phyloP scores from a whole-genome alignment of 2,888 invertebrate genomes.

The Andrena praecox region DNA sequence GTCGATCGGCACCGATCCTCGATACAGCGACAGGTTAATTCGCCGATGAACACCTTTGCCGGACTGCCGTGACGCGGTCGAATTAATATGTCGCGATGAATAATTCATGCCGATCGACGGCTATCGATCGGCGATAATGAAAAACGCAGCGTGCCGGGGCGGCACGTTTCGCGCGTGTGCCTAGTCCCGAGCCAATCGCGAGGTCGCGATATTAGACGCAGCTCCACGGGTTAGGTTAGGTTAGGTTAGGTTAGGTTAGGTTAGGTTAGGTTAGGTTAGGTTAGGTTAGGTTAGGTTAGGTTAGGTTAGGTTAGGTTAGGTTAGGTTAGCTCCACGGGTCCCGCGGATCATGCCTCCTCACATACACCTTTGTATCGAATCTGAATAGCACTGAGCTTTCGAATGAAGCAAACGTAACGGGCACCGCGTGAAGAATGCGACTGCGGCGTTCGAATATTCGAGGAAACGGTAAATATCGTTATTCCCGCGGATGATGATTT shows the following conservation, averaged over 20 bases:
- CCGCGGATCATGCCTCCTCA: constrained; percentile 15
- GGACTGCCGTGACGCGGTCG: constrained; percentile 63
- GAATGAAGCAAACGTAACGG: constrained; percentile 50
- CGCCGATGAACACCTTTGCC: constrained; percentile 60
- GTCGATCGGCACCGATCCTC: constrained; percentile 34
- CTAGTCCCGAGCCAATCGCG: constrained; percentile 24
- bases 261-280: no score
- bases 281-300: no score
- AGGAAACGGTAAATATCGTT: constrained; percentile 43
- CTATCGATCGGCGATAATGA: constrained; percentile 70
- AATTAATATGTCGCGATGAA: constrained; percentile 68
- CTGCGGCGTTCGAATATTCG: constrained; percentile 29
- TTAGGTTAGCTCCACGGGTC: no score
- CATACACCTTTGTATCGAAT: constrained; percentile 36
- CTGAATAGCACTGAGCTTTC: constrained; percentile 39
- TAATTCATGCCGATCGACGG: constrained; percentile 68
- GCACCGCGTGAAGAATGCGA: constrained; percentile 37
- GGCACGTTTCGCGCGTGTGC: constrained; percentile 34
- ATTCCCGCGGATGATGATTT: constrained; percentile 12
- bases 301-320: no score
- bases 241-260: no score
- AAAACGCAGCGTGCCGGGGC: constrained; percentile 50
- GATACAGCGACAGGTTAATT: constrained; percentile 60
- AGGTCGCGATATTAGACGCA: constrained; percentile 19
- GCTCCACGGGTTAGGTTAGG: background rate